Percentiles rank a stretch among this genome's conserved stretches.
Evolutionary conservation across 1,140 invertebrate species (phyloP).

Genomic region (Meloidogyne chitwoodi): DNA sequence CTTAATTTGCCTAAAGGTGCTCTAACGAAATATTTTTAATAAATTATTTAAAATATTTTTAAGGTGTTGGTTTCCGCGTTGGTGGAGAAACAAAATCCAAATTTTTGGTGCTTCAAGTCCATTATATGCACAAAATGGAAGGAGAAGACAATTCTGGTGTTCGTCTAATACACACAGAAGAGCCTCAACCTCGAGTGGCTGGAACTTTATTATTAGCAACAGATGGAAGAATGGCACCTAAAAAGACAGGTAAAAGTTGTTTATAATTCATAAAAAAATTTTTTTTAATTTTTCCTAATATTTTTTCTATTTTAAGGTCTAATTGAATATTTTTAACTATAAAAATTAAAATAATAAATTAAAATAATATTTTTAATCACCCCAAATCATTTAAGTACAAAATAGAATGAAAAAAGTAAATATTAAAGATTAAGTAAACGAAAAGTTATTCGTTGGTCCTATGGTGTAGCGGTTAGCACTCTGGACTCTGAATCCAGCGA

Average conservation of each 20-base stretch:
- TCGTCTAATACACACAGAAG: slow-evolving; percentile 48
- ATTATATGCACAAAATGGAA: slow-evolving; percentile 70
- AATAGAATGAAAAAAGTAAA: background rate
- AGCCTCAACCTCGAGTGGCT: slow-evolving; percentile 43
- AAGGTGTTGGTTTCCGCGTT: slow-evolving; percentile 65
- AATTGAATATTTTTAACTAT: too few species aligned
- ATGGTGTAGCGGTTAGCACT: slow-evolving; percentile 19
- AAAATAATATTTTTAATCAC: too few species aligned
- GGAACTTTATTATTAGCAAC: slow-evolving; percentile 56
- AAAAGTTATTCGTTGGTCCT: background rate
- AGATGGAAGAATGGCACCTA: slow-evolving; percentile 23
- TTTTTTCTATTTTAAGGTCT: too few species aligned
- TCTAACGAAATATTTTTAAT: background rate
- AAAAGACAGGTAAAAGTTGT: slow-evolving; percentile 10
- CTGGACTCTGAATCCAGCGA: slow-evolving; percentile 20
- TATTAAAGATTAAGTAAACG: background rate
- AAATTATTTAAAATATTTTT: background rate
- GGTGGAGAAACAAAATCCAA: slow-evolving; percentile 63
- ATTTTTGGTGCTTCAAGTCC: slow-evolving; percentile 77
- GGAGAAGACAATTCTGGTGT: slow-evolving; percentile 49
- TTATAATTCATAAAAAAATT: too few species aligned
- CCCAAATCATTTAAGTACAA: too few species aligned
- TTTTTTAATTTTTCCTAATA: too few species aligned
- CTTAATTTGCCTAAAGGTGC: slow-evolving; percentile 75
- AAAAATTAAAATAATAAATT: too few species aligned